phyloP scores from a whole-genome alignment of 2,888 invertebrate genomes.

The Morpho deidamia region DNA sequence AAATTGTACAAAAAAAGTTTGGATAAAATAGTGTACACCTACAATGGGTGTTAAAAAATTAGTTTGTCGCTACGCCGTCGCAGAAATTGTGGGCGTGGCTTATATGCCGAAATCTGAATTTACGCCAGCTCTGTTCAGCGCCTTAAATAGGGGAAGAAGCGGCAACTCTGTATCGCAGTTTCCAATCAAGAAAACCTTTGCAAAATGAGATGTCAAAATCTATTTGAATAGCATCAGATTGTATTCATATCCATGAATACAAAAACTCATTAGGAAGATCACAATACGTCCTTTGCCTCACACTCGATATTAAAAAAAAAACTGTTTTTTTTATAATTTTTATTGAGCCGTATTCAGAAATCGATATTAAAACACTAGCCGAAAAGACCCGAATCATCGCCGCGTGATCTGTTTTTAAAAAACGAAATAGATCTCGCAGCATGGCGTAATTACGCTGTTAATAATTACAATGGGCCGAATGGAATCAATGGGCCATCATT shows the following conservation, averaged over 20 bases:
- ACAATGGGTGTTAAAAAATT: no score
- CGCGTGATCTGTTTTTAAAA: slow-evolving; percentile 48
- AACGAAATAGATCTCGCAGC: slow-evolving; percentile 67
- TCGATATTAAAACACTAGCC: slow-evolving; percentile 50
- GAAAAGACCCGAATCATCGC: slow-evolving; percentile 65
- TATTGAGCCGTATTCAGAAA: slow-evolving; percentile 44
- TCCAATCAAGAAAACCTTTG: no score
- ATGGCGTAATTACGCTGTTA: slow-evolving; percentile 72
- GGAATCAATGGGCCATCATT: slow-evolving; percentile 70
- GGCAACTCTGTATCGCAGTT: no score
- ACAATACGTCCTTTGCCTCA: slow-evolving; percentile 5
- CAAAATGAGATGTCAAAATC: no score
- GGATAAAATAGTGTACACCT: no score
- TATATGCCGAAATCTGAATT: no score
- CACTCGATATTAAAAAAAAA: slow-evolving; percentile 24
- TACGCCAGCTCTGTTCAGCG: no score
- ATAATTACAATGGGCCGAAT: slow-evolving; percentile 67
- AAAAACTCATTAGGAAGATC: not conserved
- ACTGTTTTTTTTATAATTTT: slow-evolving; percentile 22
- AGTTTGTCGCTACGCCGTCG: no score
- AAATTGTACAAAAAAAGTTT: no score
- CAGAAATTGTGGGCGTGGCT: no score
- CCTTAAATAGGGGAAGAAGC: no score
- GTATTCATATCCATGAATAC: not conserved
- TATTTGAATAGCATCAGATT: no score